phyloP scores from a whole-genome alignment of 1,140 invertebrate genomes.

The Trigoniulus corallinus region DNA sequence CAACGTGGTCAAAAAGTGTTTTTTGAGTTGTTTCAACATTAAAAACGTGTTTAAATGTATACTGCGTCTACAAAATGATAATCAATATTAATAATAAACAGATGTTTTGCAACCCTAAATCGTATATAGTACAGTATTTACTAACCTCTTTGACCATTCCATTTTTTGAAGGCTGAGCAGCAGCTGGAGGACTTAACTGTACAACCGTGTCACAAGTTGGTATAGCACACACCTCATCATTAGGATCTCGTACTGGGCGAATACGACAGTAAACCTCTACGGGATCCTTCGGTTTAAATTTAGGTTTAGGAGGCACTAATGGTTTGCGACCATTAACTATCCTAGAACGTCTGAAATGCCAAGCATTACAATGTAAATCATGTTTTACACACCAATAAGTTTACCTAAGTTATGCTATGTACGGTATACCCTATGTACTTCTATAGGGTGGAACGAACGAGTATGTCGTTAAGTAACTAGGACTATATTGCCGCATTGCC shows the following conservation, averaged over 20 bases:
- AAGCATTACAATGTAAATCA: too few relatives aligned
- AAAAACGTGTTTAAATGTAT: slow-evolving; percentile 59
- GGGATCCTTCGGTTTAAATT: slow-evolving; percentile 32
- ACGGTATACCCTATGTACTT: too few relatives aligned
- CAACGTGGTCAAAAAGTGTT: slow-evolving; percentile 68
- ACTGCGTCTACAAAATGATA: slow-evolving; percentile 21
- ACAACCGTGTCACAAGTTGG: slow-evolving; percentile 50
- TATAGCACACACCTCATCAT: slow-evolving; percentile 49
- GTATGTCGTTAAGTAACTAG: too few relatives aligned
- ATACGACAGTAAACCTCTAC: slow-evolving; percentile 74
- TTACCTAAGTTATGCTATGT: too few relatives aligned
- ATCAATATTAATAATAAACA: neutral
- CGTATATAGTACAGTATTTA: neutral
- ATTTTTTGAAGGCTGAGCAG: slow-evolving; percentile 40
- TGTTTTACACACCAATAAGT: too few relatives aligned
- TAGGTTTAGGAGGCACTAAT: slow-evolving; percentile 7
- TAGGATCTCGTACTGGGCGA: slow-evolving; percentile 47
- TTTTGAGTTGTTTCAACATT: slow-evolving; percentile 53
- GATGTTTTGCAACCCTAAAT: neutral
- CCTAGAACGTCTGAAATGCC: too few relatives aligned
- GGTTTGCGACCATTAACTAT: neutral
- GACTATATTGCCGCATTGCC: too few relatives aligned
- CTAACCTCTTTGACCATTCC: slow-evolving; percentile 20
- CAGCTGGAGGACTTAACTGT: slow-evolving; percentile 44
- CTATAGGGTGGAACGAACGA: too few relatives aligned